These are phyloP conservation scores for Psittacula cyanocephala DNA, from an alignment of 2,113 vertebrate species.

Conservation along the genomic window DNA sequence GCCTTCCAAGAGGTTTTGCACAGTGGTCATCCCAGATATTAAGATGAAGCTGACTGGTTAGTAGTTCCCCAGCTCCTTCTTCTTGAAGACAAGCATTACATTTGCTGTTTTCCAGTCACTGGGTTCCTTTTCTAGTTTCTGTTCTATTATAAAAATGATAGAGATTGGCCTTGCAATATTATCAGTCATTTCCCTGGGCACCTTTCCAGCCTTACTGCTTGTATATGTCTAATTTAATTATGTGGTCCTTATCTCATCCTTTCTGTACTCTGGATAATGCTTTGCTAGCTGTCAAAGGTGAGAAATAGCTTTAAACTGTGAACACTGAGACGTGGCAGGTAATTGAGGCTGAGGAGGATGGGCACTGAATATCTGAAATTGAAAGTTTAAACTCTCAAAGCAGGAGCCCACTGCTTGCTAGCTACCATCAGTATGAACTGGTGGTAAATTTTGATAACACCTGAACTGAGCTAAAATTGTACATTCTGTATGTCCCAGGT, in stretches of 20 bases:
- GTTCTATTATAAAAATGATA: neutral
- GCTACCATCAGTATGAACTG: neutral
- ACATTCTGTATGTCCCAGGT: neutral
- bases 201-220: neutral
- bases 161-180: neutral
- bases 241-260: neutral
- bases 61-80: neutral
- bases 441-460: neutral
- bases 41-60: neutral
- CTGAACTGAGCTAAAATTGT: neutral
- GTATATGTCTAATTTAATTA: neutral
- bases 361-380: neutral
- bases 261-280: neutral
- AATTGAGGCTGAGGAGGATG: neutral
- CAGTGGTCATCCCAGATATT: neutral
- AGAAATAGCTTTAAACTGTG: neutral
- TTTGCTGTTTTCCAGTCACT: neutral
- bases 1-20: neutral
- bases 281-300: neutral
- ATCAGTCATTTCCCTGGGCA: neutral
- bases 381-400: neutral
- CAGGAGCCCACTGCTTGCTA: neutral
- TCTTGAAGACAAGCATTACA: neutral
- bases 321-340: neutral
- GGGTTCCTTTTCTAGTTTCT: neutral